Percentiles rank a stretch among this genome's conserved stretches.
phyloP scores from a whole-genome alignment of 2,888 invertebrate genomes.

The Diplazon laetatorius region DNA sequence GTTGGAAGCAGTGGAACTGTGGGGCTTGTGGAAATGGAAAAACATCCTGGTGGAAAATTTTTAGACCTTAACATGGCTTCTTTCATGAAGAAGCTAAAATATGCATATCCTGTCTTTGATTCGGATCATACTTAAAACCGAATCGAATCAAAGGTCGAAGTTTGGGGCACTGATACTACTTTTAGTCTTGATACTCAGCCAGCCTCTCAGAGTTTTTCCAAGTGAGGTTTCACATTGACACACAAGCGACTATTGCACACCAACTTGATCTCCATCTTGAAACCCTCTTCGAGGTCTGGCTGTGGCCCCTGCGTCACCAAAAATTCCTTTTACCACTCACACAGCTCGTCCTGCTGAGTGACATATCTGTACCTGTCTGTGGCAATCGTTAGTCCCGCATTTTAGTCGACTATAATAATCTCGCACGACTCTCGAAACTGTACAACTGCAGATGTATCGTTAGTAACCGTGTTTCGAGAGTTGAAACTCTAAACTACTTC shows the following conservation, averaged over 20 bases:
- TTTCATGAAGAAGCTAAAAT: no score
- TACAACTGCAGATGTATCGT: conserved; percentile 75
- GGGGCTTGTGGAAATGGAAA: conserved; percentile 57
- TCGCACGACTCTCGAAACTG: conserved; percentile 71
- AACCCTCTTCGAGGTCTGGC: conserved; percentile 27
- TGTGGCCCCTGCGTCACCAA: conserved; percentile 16
- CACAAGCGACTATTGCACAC: no score
- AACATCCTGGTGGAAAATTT: no score
- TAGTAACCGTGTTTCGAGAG: conserved; percentile 68
- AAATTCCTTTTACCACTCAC: conserved; percentile 32
- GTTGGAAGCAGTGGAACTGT: conserved; percentile 18
- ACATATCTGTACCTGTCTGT: conserved; percentile 22
- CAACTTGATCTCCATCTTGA: no score
- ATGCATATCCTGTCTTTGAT: no score
- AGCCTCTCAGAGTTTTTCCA: no score
- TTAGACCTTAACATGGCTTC: no score
- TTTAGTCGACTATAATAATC: conserved; percentile 22
- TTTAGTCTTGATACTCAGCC: no score
- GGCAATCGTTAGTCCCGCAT: conserved; percentile 28
- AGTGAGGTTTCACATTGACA: no score
- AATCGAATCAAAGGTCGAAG: no score
- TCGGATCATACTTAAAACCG: no score
- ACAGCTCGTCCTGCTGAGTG: conserved; percentile 5
- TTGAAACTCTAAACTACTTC: conserved; percentile 58
- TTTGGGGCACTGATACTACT: no score